A percentile compares a stretch with the other conserved stretches of the same genome.
Conservation (phyloP, 2,113 vertebrate genomes). For the Cochlearius cochlearius region DNA sequence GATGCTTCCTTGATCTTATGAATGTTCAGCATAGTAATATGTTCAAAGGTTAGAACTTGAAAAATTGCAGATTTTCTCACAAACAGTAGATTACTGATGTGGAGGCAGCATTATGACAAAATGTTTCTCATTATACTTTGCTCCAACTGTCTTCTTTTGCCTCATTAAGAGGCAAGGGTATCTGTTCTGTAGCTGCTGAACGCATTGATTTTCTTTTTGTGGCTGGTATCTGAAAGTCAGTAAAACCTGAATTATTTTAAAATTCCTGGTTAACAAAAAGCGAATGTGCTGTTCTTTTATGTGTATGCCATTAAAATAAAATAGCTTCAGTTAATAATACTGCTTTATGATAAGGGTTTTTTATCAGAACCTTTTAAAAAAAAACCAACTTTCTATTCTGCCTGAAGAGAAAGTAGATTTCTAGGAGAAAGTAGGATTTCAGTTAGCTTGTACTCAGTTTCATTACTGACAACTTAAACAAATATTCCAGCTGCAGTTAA, state of each 20-base stretch:
- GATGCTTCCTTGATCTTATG: background rate
- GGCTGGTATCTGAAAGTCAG: background rate
- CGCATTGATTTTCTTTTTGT: background rate
- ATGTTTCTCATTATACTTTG: background rate
- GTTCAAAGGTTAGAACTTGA: background rate
- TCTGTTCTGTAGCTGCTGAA: background rate
- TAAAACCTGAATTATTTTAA: background rate
- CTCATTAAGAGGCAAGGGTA: background rate
- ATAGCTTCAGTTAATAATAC: background rate
- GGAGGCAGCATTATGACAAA: background rate
- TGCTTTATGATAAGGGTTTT: background rate
- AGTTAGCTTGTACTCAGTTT: background rate
- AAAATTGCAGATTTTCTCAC: background rate
- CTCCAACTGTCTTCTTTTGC: background rate
- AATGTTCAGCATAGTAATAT: background rate
- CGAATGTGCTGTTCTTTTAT: background rate
- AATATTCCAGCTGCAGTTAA: background rate
- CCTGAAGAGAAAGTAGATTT: background rate
- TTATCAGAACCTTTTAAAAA: background rate
- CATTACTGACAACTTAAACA: background rate
- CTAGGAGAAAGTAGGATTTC: background rate
- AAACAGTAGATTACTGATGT: background rate
- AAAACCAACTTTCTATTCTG: background rate
- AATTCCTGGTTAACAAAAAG: background rate
- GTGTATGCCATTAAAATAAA: background rate